Conservation (phyloP, 2,888 invertebrate genomes). For the Phyllotreta striolata region DNA sequence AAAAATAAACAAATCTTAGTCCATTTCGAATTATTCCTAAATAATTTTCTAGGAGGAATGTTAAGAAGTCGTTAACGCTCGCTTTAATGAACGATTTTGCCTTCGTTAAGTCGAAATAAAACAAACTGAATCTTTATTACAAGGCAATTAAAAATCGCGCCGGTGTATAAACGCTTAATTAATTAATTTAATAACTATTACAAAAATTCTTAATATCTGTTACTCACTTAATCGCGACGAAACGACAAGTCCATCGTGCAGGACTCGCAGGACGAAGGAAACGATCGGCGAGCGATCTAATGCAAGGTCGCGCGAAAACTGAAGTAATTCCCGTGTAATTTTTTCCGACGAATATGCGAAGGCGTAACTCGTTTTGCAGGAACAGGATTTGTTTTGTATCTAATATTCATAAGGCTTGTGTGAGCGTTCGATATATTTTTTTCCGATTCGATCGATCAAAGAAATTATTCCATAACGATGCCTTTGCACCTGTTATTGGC, state of each 20-base stretch:
- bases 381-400: conserved; percentile 48
- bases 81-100: too few species aligned
- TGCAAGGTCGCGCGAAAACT: conserved; percentile 45
- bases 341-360: conserved; percentile 44
- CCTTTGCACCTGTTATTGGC: conserved; percentile 30
- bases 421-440: conserved; percentile 4
- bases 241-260: too few species aligned
- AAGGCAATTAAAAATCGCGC: too few species aligned
- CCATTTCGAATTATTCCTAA: too few species aligned
- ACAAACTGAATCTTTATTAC: too few species aligned
- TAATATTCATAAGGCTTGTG: conserved; percentile 15
- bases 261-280: not conserved
- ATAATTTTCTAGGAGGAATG: too few species aligned
- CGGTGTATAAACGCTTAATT: not conserved
- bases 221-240: not conserved
- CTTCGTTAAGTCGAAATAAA: too few species aligned
- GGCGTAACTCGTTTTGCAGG: conserved; percentile 50
- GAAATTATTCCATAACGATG: conserved; percentile 29
- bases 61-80: too few species aligned
- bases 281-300: conserved; percentile 30
- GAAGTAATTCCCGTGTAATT: conserved; percentile 38
- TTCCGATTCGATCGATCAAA: conserved; percentile 20
- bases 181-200: not conserved
- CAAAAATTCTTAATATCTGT: too few species aligned
- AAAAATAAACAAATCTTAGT: too few species aligned